A percentile compares a stretch with the other conserved stretches of the same genome.
phyloP scores from a whole-genome alignment of 2,888 invertebrate genomes.

The Rhopalosiphum nymphaeae region DNA sequence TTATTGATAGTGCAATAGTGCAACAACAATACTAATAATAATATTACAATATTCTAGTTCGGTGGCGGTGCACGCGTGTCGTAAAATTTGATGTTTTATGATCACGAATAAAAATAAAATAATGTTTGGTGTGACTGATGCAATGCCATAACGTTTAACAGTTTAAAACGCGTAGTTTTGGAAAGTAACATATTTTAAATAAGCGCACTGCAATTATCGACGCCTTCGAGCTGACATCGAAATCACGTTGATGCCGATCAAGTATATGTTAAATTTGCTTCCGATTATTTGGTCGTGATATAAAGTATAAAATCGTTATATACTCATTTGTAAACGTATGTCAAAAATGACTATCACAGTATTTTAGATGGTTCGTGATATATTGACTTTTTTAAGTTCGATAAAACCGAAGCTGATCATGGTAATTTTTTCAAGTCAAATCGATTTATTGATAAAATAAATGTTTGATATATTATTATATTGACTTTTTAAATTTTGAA shows the following conservation, averaged over 20 bases:
- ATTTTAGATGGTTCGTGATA: not conserved
- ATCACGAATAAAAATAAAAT: not conserved
- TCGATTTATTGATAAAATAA: not conserved
- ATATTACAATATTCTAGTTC: not conserved
- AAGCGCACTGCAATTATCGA: not conserved
- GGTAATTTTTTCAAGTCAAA: not conserved
- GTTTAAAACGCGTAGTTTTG: not conserved
- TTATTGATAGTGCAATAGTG: not conserved
- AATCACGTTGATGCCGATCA: not conserved
- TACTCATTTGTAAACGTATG: not conserved
- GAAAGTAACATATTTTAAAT: not conserved
- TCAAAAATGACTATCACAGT: not conserved
- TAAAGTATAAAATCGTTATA: not conserved
- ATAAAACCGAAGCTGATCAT: not conserved
- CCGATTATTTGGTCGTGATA: not conserved
- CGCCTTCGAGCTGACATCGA: not conserved
- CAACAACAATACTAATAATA: not conserved
- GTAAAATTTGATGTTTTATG: not conserved
- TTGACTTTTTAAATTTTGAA: too few species aligned
- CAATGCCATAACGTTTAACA: not conserved
- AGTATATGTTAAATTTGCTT: not conserved
- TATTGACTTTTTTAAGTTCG: not conserved
- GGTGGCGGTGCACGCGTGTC: not conserved
- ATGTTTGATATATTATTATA: not conserved
- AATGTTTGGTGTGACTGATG: not conserved